These are phyloP conservation scores for Hetaerina titia DNA, from an alignment of 2,888 invertebrate genomes.

Conservation along the genomic window DNA sequence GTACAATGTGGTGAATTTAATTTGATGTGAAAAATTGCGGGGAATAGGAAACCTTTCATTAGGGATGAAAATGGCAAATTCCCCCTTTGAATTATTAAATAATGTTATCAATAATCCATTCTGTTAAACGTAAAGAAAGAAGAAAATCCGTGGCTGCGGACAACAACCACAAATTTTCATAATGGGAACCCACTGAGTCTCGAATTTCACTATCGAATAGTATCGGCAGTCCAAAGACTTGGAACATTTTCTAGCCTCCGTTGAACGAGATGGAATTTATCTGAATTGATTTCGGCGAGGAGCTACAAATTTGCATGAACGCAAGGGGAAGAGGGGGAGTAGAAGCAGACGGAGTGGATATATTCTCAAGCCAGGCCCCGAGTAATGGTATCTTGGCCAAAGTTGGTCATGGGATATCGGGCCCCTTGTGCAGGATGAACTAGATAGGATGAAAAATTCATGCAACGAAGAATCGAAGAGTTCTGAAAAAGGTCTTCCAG, in stretches of 20 bases:
- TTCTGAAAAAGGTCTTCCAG: background rate
- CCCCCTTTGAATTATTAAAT: too few species aligned
- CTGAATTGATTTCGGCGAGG: conserved; percentile 11
- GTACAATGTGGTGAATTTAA: too few species aligned
- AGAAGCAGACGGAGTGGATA: background rate
- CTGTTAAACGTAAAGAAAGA: too few species aligned
- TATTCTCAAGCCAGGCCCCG: background rate
- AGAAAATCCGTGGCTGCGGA: too few species aligned
- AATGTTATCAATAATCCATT: too few species aligned
- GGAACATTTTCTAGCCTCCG: background rate
- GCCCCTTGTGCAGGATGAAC: background rate
- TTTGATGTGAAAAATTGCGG: too few species aligned
- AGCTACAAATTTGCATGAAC: background rate
- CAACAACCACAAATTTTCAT: too few species aligned
- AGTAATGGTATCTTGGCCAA: background rate
- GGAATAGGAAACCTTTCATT: too few species aligned
- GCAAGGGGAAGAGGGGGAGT: background rate
- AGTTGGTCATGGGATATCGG: background rate
- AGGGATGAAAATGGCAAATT: too few species aligned
- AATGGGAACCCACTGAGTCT: background rate
- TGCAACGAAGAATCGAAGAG: background rate
- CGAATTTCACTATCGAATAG: background rate
- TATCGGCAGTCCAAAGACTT: background rate
- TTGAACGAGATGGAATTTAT: background rate
- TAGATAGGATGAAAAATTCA: conserved; percentile 39